Conservation (phyloP, 2,888 invertebrate genomes). For the Stegana nigrithorax region DNA sequence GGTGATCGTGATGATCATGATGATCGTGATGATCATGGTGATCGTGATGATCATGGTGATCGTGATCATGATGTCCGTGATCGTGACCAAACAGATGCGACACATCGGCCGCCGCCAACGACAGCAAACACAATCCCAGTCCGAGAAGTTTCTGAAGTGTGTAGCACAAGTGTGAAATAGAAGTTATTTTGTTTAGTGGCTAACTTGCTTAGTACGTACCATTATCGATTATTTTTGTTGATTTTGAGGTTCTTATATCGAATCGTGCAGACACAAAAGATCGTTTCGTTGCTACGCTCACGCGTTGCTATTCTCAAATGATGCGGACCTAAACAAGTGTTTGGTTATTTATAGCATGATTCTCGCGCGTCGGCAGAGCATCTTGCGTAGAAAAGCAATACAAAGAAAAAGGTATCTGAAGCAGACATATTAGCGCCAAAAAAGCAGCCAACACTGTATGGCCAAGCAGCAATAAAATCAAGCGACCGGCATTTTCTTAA, state of each 20-base stretch:
- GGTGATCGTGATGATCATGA: background rate
- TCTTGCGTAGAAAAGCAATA: background rate
- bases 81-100: conserved; percentile 52
- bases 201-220: conserved; percentile 32
- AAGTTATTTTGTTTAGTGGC: background rate
- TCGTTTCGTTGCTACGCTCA: conserved; percentile 22
- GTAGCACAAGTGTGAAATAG: background rate
- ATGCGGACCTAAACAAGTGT: conserved; percentile 50
- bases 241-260: no score
- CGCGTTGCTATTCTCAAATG: conserved; percentile 41
- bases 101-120: conserved; percentile 55
- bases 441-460: conserved; percentile 14
- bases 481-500: background rate
- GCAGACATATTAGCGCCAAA: conserved; percentile 6
- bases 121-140: conserved; percentile 40
- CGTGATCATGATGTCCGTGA: conserved; percentile 38
- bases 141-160: conserved; percentile 49
- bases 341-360: conserved; percentile 51
- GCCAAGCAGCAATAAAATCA: conserved; percentile 16
- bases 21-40: conserved; percentile 38
- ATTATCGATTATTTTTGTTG: conserved; percentile 30
- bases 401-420: conserved; percentile 18
- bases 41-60: conserved; percentile 34
- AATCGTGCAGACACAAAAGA: no score
- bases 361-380: conserved; percentile 6